Conservation (phyloP, 2,888 invertebrate genomes). For the Acholoe squamosa region DNA sequence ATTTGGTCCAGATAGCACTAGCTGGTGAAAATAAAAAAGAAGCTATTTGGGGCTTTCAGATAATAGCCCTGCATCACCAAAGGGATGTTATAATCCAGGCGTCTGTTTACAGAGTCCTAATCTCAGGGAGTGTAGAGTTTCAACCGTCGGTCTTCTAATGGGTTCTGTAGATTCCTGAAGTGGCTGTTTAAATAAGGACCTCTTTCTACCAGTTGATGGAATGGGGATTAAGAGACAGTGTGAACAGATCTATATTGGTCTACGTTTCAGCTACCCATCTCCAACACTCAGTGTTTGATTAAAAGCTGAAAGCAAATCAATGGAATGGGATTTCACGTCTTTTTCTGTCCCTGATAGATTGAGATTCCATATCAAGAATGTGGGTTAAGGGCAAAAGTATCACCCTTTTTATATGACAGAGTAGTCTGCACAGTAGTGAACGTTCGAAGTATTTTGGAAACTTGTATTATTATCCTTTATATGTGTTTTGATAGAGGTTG, state of each 20-base stretch:
- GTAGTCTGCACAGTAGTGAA: no score
- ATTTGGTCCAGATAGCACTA: background rate
- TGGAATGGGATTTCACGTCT: no score
- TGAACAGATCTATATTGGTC: no score
- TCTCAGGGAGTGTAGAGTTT: background rate
- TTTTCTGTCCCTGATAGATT: no score
- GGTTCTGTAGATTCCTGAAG: background rate
- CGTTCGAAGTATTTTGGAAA: no score
- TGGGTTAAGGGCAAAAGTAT: no score
- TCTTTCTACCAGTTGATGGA: background rate
- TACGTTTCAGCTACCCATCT: background rate
- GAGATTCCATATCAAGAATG: no score
- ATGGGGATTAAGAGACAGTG: background rate
- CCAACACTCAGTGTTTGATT: no score
- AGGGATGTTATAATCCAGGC: conserved; percentile 21
- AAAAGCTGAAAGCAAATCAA: no score
- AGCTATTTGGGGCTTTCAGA: background rate
- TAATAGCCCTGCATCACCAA: background rate
- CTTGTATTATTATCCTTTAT: no score
- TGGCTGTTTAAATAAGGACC: background rate
- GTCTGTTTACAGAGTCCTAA: background rate
- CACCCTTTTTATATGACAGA: no score
- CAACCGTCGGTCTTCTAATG: background rate
- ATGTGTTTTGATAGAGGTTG: no score
- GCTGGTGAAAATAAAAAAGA: background rate